phyloP scores from a whole-genome alignment of 2,888 invertebrate genomes.

The Allophyes oxyacanthae region DNA sequence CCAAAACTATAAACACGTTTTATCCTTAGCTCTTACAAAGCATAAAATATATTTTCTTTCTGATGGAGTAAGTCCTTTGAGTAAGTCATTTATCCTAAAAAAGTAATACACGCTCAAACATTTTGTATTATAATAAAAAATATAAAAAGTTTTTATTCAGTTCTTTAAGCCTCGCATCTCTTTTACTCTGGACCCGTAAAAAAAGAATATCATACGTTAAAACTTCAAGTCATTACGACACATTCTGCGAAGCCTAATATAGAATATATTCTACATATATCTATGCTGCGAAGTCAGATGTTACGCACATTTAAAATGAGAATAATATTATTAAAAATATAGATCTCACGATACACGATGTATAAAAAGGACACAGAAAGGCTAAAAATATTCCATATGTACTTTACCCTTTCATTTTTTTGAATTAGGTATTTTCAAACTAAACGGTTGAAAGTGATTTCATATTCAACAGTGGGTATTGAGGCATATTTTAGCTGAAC shows the following conservation, averaged over 20 bases:
- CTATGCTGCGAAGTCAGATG: conserved; percentile 8
- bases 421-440: conserved; percentile 62
- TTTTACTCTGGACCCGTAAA: no score
- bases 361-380: conserved; percentile 12
- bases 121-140: no score
- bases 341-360: conserved; percentile 5
- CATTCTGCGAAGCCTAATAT: not conserved
- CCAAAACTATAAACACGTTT: no score
- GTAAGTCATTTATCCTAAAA: no score
- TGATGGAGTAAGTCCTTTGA: no score
- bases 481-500: conserved; percentile 83
- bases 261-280: no score
- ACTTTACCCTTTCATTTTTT: conserved; percentile 45
- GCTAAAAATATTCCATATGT: conserved; percentile 26
- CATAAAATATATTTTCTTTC: no score
- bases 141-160: no score
- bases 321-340: conserved; percentile 16
- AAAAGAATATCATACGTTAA: no score
- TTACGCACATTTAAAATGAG: conserved; percentile 5
- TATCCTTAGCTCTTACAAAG: no score
- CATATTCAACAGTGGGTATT: conserved; percentile 82
- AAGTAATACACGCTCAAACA: no score
- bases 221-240: not conserved
- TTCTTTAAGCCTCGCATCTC: no score
- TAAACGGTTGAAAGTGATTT: conserved; percentile 76